A percentile compares a stretch with the other conserved stretches of the same genome.
Evolutionary conservation across 2,113 vertebrate genomes (phyloP).

Genomic region (Pterocles burchelli): DNA sequence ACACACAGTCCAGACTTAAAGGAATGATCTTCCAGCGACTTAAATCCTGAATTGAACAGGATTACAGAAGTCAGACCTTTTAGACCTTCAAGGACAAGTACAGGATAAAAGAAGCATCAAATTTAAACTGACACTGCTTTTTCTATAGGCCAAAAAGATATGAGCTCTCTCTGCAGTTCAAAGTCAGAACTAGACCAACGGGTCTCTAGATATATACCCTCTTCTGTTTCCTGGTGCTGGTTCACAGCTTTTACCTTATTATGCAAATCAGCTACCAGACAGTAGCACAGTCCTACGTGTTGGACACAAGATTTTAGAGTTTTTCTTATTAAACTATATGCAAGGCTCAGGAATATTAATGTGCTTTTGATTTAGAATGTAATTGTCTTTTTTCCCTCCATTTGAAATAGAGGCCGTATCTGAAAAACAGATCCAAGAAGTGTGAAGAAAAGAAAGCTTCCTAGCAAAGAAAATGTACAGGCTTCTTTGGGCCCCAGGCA

Average conservation of each 20-base stretch:
- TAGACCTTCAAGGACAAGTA: not conserved
- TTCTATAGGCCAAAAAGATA: not conserved
- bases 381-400: rapidly evolving
- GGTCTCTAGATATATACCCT: not conserved
- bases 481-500: not conserved
- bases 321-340: not conserved
- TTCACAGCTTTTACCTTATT: not conserved
- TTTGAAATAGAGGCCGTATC: not conserved
- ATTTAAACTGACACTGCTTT: not conserved
- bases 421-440: not conserved
- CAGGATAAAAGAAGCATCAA: not conserved
- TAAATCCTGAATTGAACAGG: not conserved
- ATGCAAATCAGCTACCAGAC: not conserved
- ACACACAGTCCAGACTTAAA: not conserved
- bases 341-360: not conserved
- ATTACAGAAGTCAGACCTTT: not conserved
- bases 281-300: not conserved
- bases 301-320: not conserved
- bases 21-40: not conserved
- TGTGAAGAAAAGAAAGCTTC: not conserved
- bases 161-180: not conserved
- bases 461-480: not conserved
- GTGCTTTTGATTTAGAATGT: not conserved
- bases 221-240: not conserved
- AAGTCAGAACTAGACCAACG: not conserved